A percentile compares a stretch with the other conserved stretches of the same genome.
These are phyloP conservation scores for Xenus cinereus DNA, from an alignment of 2,113 vertebrate species.

Conservation along the genomic window DNA sequence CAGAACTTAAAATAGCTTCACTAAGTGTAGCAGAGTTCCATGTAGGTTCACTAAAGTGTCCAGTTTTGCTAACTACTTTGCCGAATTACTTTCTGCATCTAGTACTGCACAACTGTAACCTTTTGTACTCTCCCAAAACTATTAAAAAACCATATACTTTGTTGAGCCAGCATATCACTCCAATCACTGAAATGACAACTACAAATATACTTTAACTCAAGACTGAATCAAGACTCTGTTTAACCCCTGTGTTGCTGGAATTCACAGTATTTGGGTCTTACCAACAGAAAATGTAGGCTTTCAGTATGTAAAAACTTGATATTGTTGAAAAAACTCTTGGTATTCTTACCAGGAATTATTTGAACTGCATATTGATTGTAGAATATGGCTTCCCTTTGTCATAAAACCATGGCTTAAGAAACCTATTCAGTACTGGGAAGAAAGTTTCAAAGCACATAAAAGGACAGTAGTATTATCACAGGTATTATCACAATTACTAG, in stretches of 20 bases:
- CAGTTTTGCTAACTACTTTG: neutral
- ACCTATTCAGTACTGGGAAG: neutral
- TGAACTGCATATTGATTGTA: neutral
- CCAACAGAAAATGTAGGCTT: neutral
- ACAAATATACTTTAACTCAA: neutral
- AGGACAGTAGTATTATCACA: too few species aligned
- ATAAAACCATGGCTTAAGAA: neutral
- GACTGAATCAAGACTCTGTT: neutral
- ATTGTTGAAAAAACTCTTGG: neutral
- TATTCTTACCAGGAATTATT: neutral
- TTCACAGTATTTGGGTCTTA: neutral
- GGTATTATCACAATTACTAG: neutral
- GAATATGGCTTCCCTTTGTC: neutral
- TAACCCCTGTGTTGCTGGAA: neutral
- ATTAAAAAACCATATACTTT: neutral
- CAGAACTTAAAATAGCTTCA: conserved; percentile 20
- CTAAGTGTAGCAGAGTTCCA: neutral
- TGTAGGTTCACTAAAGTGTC: neutral
- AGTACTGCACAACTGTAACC: neutral
- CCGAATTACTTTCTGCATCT: neutral
- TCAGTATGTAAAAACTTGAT: neutral
- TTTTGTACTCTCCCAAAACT: neutral
- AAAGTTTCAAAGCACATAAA: neutral
- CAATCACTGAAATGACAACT: neutral
- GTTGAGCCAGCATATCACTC: neutral